These are phyloP conservation scores for Heliothis virescens DNA, from an alignment of 1,140 invertebrate species.

Conservation along the genomic window DNA sequence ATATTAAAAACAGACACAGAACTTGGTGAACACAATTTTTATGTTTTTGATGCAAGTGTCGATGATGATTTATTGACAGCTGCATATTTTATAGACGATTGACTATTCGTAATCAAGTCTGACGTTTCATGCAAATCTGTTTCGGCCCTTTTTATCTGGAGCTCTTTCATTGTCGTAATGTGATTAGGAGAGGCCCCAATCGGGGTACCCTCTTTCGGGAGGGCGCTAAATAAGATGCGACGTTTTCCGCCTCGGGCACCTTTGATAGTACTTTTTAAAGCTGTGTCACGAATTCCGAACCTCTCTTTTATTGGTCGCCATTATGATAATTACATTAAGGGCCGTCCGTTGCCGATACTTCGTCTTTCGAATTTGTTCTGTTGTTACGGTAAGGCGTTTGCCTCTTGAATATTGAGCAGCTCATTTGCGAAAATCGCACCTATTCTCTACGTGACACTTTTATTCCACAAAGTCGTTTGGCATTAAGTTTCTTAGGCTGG, in stretches of 20 bases:
- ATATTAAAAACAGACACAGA: slow-evolving; percentile 30
- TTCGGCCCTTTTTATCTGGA: slow-evolving; percentile 77
- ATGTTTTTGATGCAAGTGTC: slow-evolving; percentile 37
- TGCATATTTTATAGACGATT: slow-evolving; percentile 60
- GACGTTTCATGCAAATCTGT: slow-evolving; percentile 84
- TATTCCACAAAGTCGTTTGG: slow-evolving; percentile 63
- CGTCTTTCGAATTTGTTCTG: slow-evolving; percentile 83
- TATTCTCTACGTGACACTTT: slow-evolving; percentile 82
- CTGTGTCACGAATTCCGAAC: slow-evolving; percentile 80
- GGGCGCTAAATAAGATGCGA: slow-evolving; percentile 84
- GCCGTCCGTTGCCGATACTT: slow-evolving; percentile 80
- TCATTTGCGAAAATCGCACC: slow-evolving; percentile 84
- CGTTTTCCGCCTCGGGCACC: slow-evolving; percentile 83
- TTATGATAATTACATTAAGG: slow-evolving; percentile 85
- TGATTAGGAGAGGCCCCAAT: slow-evolving; percentile 77
- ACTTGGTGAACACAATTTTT: neutral
- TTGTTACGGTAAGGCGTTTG: slow-evolving; percentile 80
- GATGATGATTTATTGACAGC: slow-evolving; percentile 59
- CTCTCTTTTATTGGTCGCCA: slow-evolving; percentile 84
- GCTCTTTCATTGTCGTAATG: slow-evolving; percentile 81
- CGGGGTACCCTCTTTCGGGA: slow-evolving; percentile 65
- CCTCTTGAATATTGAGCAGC: slow-evolving; percentile 82
- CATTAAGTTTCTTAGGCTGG: slow-evolving; percentile 62
- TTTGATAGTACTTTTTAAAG: slow-evolving; percentile 85
- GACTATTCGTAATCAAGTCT: slow-evolving; percentile 74